Base-by-base conservation (phyloP, 2,113 vertebrate genomes). In the Archilochus colubris region DNA sequence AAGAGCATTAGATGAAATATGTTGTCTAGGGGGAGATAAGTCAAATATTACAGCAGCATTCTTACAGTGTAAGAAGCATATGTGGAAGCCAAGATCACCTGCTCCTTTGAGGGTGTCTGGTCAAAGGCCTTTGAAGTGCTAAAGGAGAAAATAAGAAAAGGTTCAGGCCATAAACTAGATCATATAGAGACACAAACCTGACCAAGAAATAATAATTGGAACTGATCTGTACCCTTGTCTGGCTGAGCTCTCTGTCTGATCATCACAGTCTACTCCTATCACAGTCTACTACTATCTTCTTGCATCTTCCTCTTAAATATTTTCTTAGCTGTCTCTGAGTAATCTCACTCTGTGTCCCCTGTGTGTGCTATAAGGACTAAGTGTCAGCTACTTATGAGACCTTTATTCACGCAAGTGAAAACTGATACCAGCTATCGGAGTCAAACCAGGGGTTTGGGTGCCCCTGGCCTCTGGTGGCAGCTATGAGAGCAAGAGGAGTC, bases 401-500 rank as follows among this genome's bases (percentile, higher is more conserved):
- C 21, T 46, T 10, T 57, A 31, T 24, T 17, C 12, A 16, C 31
- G 8, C 30, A 38, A 68, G 8, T 1, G 1, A 68, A 64, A 64
- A 24, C 2, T 73, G 18, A 4, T 54, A 18, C 10, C 7, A 11
- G 4, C 1, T 48, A 3, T 15, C 22, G 19, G 25, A 38, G 20
- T 33, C 28, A 27, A 6, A 43, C 8, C 2, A 4, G 18, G 6
- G 12, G 1, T 17, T 13, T 59, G 25, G 12, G 9, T 53, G 5
- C 3, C 10, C 25, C 25, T 43, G 25, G 6, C 22, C 36, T 9
- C 8, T 80, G 25, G 4, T 30, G 17, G 19, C 46, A 75, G 10
- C 19, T 55, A 10, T 1, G 0, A 17, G 21, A 61, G 18, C 5
- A 1, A 50, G 12, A 3, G 12, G 1, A n/a, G 12, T 44, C 14